Percentiles rank a stretch among this genome's conserved stretches.
These are phyloP conservation scores for Halcyon malimbica DNA, from an alignment of 2,113 vertebrate species.

Conservation along the genomic window DNA sequence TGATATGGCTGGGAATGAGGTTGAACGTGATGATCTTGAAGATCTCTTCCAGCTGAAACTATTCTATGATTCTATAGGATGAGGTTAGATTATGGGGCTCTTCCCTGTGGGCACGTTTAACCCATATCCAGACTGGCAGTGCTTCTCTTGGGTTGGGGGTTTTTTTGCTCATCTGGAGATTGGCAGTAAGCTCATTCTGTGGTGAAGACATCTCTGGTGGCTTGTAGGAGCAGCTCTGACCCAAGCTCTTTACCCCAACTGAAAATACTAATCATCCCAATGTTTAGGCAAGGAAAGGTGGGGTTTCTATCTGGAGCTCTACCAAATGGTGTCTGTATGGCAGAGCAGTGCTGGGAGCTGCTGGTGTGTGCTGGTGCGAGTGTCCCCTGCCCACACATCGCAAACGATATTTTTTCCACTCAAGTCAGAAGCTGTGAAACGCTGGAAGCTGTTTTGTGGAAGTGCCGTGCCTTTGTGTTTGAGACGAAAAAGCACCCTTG, in stretches of 20 bases:
- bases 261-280: not conserved
- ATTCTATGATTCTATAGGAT: no score
- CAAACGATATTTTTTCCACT: not conserved
- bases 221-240: not conserved
- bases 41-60: no score
- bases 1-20: no score
- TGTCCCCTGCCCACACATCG: accelerated
- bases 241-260: accelerated
- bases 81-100: not conserved
- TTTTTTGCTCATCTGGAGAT: not conserved
- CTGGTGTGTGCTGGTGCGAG: not conserved
- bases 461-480: not conserved
- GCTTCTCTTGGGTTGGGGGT: accelerated
- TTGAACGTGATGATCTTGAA: no score
- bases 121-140: accelerated
- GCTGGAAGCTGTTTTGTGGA: not conserved
- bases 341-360: not conserved
- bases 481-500: not conserved
- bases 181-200: not conserved
- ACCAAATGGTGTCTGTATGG: accelerated
- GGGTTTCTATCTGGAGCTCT: not conserved
- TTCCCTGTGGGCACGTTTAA: not conserved
- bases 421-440: not conserved
- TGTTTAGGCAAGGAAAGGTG: not conserved
- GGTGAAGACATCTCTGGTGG: not conserved